Conservation (phyloP, 2,797 vertebrate genomes). For the Phalloptychus januarius region DNA sequence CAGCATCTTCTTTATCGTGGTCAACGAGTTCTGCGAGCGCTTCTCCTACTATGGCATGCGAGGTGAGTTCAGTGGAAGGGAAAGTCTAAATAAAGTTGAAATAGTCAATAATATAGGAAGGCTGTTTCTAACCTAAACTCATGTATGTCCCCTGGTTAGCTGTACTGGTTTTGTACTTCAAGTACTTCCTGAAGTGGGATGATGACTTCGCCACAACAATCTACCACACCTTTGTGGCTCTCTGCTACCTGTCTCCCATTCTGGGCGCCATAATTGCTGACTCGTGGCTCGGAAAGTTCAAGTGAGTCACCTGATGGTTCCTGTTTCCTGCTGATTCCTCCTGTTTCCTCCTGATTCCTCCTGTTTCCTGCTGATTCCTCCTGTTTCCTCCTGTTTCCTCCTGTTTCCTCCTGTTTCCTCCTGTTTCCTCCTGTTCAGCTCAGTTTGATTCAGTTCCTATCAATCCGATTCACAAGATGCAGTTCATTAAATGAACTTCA, state of each 20-base stretch:
- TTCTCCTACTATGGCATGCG: constrained; percentile 98
- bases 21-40: constrained; percentile 95
- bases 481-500: neutral
- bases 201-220: constrained; percentile 87
- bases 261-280: constrained; percentile 92
- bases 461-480: neutral
- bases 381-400: no score
- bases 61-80: constrained; percentile 75
- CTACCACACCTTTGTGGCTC: constrained; percentile 92
- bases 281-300: constrained; percentile 97
- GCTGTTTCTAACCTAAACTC: neutral
- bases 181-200: constrained; percentile 87
- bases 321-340: no score
- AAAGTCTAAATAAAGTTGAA: neutral
- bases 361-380: no score
- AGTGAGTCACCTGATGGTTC: constrained; percentile 77
- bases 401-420: no score
- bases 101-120: neutral
- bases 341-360: no score
- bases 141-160: constrained; percentile 70
- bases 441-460: neutral
- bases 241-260: constrained; percentile 93
- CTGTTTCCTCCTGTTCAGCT: no score
- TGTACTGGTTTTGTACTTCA: constrained; percentile 92
- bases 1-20: constrained; percentile 92